These are phyloP conservation scores for Gobiocypris rarus DNA, from an alignment of 2,113 vertebrate species.

Conservation along the genomic window DNA sequence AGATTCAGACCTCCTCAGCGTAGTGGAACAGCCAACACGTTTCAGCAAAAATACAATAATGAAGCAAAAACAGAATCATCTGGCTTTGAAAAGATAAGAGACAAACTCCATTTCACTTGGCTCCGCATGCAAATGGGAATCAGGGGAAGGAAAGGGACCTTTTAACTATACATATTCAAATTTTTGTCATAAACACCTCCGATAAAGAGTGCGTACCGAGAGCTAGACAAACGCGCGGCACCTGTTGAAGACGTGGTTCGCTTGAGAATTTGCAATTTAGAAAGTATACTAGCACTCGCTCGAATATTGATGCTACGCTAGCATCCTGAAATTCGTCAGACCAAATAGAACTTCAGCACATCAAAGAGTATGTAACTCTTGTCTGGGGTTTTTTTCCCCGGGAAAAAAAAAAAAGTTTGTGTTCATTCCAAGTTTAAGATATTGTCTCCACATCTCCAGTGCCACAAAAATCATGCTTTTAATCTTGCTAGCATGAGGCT, in stretches of 20 bases:
- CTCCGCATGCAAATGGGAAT: constrained; percentile 16
- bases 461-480: constrained; percentile 35
- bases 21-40: constrained; percentile 21
- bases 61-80: constrained; percentile 35
- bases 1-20: constrained; percentile 19
- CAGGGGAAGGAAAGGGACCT: constrained; percentile 11
- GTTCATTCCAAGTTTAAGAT: constrained; percentile 46
- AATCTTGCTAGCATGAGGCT: constrained; percentile 38
- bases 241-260: constrained; percentile 11
- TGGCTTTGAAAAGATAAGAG: constrained; percentile 43
- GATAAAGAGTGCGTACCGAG: background rate
- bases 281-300: background rate
- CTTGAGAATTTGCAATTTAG: constrained; percentile 20
- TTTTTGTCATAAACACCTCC: constrained; percentile 9
- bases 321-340: constrained; percentile 18
- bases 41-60: constrained; percentile 41
- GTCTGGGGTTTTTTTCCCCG: background rate
- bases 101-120: constrained; percentile 17
- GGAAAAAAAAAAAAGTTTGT: background rate
- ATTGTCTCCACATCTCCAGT: constrained; percentile 44
- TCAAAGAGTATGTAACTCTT: background rate
- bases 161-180: constrained; percentile 24
- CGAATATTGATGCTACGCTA: background rate
- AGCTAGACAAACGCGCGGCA: background rate
- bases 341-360: constrained; percentile 2